Evolutionary conservation across 2,113 vertebrate species (phyloP).

Genomic region (Corythornis cristatus): DNA sequence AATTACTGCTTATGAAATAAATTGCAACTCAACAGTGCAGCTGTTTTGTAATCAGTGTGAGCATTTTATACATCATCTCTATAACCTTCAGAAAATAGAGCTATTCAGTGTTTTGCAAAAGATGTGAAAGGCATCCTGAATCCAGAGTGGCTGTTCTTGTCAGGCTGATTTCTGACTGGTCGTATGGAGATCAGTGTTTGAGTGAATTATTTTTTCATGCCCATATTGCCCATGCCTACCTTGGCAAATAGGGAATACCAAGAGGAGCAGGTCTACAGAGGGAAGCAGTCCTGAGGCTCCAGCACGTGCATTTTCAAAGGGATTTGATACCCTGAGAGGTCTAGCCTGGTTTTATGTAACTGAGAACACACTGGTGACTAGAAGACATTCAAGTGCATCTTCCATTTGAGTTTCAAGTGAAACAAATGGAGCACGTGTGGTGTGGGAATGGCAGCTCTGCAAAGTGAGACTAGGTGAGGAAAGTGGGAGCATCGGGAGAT

Average conservation of each 20-base stretch:
- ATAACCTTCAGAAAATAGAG: not conserved
- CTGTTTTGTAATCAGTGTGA: not conserved
- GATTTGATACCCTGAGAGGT: not conserved
- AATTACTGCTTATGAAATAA: not conserved
- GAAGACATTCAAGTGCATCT: not conserved
- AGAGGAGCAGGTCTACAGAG: not conserved
- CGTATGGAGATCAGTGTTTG: not conserved
- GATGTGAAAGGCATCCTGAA: not conserved
- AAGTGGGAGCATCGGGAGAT: not conserved
- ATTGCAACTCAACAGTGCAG: not conserved
- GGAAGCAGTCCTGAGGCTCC: not conserved
- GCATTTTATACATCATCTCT: not conserved
- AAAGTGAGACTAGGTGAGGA: not conserved
- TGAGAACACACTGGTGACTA: not conserved
- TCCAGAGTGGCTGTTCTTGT: not conserved
- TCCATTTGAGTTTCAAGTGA: not conserved
- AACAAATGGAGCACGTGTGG: not conserved
- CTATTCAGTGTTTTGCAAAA: not conserved
- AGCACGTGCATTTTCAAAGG: accelerated
- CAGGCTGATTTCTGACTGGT: not conserved
- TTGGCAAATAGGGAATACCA: not conserved
- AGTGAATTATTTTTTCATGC: not conserved
- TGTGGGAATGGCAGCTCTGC: not conserved
- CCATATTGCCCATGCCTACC: not conserved
- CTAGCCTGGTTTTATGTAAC: not conserved